Percentiles rank a stretch among this genome's conserved stretches.
phyloP scores from a whole-genome alignment of 2,113 vertebrate genomes.

The Zosterops hypoxanthus region DNA sequence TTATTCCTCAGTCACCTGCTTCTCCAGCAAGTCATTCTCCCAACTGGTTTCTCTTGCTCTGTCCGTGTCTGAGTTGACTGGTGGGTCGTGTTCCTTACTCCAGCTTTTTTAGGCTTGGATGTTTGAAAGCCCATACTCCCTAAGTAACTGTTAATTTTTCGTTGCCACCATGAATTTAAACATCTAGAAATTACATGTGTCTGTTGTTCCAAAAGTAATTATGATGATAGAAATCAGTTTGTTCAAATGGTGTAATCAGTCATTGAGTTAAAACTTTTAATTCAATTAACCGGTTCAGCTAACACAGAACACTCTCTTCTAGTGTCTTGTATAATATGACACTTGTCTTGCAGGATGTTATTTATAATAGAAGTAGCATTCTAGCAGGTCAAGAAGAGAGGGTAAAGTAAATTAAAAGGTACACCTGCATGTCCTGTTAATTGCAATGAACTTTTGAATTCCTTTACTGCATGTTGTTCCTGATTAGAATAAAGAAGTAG shows the following conservation, averaged over 20 bases:
- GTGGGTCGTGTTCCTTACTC: not conserved
- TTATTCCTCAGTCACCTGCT: not conserved
- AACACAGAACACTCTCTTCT: not conserved
- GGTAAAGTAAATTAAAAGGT: not conserved
- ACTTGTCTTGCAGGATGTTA: not conserved
- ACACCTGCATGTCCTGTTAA: not conserved
- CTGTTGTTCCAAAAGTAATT: slow-evolving; percentile 1
- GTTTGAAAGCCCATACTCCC: not conserved
- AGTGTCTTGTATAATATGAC: not conserved
- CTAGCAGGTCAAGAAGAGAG: not conserved
- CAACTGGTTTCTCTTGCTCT: not conserved
- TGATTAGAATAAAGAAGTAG: not conserved
- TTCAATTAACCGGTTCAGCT: not conserved
- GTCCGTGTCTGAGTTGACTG: not conserved
- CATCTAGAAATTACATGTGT: not conserved
- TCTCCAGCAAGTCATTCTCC: not conserved
- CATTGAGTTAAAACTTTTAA: not conserved
- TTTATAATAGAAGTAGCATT: not conserved
- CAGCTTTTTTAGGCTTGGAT: not conserved
- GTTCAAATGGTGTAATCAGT: not conserved
- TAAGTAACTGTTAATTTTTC: not conserved
- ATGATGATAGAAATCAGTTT: not conserved
- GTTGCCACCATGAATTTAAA: not conserved
- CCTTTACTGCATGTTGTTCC: not conserved
- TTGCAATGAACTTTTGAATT: not conserved